Percentiles rank a stretch among this genome's conserved stretches.
Evolutionary conservation across 2,888 invertebrate genomes (phyloP).

Genomic region (Seira musarum): DNA sequence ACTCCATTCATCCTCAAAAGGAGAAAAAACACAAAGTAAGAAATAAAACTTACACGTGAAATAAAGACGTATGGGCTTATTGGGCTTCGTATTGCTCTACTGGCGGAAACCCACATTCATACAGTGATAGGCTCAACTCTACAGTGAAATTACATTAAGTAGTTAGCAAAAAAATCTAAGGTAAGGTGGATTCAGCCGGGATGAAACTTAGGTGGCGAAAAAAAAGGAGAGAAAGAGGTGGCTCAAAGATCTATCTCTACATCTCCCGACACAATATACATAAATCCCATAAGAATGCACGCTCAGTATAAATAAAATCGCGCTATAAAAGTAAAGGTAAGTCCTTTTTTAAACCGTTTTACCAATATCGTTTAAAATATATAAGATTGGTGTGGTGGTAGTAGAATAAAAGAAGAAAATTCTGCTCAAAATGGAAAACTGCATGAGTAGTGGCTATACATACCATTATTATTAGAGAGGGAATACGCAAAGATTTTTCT

Average conservation of each 20-base stretch:
- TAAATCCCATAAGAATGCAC: background rate
- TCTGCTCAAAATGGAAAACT: too few relatives aligned
- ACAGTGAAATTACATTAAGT: conserved; percentile 3
- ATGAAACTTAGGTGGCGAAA: background rate
- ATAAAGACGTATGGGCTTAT: background rate
- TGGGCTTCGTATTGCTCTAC: too few relatives aligned
- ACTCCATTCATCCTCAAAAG: conserved; percentile 23
- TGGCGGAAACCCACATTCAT: background rate
- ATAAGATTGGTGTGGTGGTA: background rate
- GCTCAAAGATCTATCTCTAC: background rate
- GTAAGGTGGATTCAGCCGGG: background rate
- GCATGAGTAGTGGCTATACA: too few relatives aligned
- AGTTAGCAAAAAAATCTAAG: conserved; percentile 10
- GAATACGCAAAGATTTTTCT: background rate
- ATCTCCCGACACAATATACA: background rate
- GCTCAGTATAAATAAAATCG: background rate
- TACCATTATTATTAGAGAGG: too few relatives aligned
- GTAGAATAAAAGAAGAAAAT: too few relatives aligned
- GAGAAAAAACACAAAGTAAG: background rate
- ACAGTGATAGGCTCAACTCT: conserved; percentile 1
- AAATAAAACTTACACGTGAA: background rate
- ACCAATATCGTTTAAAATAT: background rate
- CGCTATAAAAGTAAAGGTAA: conserved; percentile 6
- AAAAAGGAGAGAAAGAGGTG: conserved; percentile 3
- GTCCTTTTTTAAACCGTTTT: background rate